These are phyloP conservation scores for Halocynthia aurantium DNA, from an alignment of 23 tunicate species.

Conservation along the genomic window DNA sequence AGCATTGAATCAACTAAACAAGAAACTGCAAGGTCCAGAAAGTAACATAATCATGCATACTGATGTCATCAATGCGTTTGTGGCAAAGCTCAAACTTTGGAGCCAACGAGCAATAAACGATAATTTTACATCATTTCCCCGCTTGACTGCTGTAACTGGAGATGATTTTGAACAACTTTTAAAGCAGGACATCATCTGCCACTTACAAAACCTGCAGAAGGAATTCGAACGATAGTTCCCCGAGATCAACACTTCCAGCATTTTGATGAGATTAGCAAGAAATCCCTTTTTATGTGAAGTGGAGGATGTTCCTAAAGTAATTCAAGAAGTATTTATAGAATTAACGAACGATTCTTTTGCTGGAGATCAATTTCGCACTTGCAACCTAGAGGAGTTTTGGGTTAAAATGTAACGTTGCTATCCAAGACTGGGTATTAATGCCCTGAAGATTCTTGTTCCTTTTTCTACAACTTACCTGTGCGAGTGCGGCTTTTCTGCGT, in stretches of 20 bases:
- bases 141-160: slow-evolving; percentile 20
- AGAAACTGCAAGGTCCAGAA: slow-evolving; percentile 44
- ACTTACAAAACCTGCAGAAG: slow-evolving; percentile 9
- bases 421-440: too few relatives aligned
- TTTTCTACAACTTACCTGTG: slow-evolving; percentile 52
- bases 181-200: slow-evolving; percentile 11
- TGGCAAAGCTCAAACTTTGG: slow-evolving; percentile 36
- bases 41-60: slow-evolving; percentile 16
- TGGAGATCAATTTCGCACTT: slow-evolving; percentile 34
- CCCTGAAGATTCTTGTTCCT: slow-evolving; percentile 46
- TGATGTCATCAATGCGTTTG: slow-evolving; percentile 33
- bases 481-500: slow-evolving; percentile 54
- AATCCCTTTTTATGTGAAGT: slow-evolving; percentile 23
- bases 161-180: slow-evolving; percentile 11
- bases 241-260: slow-evolving; percentile 26
- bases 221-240: too few relatives aligned
- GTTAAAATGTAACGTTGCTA: slow-evolving; percentile 1
- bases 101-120: slow-evolving; percentile 26
- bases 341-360: slow-evolving; percentile 41
- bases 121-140: slow-evolving; percentile 25
- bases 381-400: slow-evolving; percentile 25
- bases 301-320: slow-evolving; percentile 33
- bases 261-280: slow-evolving; percentile 26
- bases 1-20: slow-evolving; percentile 27
- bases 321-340: slow-evolving; percentile 34